A percentile compares a stretch with the other conserved stretches of the same genome.
phyloP scores from a whole-genome alignment of 2,888 invertebrate genomes.

The Tipula vernalis region DNA sequence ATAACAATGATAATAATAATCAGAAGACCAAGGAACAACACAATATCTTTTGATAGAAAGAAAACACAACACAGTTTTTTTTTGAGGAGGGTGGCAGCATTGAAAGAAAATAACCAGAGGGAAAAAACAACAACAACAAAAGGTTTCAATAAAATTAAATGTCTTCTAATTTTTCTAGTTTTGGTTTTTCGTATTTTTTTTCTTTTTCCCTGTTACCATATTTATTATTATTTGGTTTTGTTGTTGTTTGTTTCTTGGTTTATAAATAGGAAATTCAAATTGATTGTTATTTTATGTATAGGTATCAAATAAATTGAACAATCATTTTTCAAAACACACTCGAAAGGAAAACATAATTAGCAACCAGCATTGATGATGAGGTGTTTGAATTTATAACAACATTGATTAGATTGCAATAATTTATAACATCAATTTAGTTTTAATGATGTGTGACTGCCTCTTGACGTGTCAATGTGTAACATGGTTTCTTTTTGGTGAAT shows the following conservation, averaged over 20 bases:
- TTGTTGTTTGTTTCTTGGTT: neutral
- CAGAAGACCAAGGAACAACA: neutral
- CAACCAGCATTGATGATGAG: neutral
- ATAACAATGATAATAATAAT: neutral
- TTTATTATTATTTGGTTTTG: neutral
- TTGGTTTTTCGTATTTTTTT: neutral
- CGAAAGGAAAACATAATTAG: neutral
- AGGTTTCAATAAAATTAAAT: neutral
- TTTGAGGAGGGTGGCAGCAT: neutral
- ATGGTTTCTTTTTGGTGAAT: too few species aligned
- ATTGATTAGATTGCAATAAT: neutral
- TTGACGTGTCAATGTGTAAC: too few species aligned
- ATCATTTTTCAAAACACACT: neutral
- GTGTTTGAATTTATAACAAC: neutral
- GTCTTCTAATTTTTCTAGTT: constrained; percentile 4
- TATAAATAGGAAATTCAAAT: neutral
- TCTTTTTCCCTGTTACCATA: neutral
- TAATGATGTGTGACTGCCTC: too few species aligned
- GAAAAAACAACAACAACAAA: neutral
- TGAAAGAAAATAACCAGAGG: neutral
- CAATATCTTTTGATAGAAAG: neutral
- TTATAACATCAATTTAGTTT: too few species aligned
- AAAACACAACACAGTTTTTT: neutral
- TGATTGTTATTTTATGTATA: neutral
- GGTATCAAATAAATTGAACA: neutral